Conservation (phyloP, 2,888 invertebrate genomes). For the Salpingus planirostris region DNA sequence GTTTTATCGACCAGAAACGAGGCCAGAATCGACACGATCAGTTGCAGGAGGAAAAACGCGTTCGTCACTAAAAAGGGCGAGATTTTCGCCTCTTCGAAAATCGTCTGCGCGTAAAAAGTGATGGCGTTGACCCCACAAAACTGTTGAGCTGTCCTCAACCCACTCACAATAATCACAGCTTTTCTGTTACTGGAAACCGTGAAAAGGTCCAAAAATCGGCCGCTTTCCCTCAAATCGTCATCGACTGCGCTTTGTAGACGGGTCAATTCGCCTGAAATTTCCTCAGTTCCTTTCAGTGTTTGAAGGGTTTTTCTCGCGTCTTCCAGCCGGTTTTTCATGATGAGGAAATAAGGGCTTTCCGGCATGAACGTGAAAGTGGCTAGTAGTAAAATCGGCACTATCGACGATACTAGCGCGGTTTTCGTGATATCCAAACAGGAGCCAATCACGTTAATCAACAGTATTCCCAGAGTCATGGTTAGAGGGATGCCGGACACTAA, state of each 20-base stretch:
- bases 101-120: conserved; percentile 50
- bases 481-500: conserved; percentile 53
- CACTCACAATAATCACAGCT: conserved; percentile 18
- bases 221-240: conserved; percentile 25
- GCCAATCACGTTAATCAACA: conserved; percentile 52
- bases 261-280: conserved; percentile 42
- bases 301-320: conserved; percentile 44
- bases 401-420: conserved; percentile 44
- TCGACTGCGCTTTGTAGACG: conserved; percentile 31
- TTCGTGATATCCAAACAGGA: conserved; percentile 44
- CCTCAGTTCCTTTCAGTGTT: conserved; percentile 42
- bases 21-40: conserved; percentile 47
- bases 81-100: conserved; percentile 38
- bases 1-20: conserved; percentile 51
- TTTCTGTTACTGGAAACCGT: conserved; percentile 45
- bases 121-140: conserved; percentile 55
- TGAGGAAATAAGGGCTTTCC: conserved; percentile 49
- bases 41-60: conserved; percentile 44
- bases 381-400: conserved; percentile 42
- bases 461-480: conserved; percentile 48
- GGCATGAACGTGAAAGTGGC: conserved; percentile 47
- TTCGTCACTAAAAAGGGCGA: conserved; percentile 20
- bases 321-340: conserved; percentile 38
- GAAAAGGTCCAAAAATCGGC: conserved; percentile 4
- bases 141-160: conserved; percentile 31